Base-by-base conservation (phyloP, 1,140 invertebrate species). In the Polyergus mexicanus region DNA sequence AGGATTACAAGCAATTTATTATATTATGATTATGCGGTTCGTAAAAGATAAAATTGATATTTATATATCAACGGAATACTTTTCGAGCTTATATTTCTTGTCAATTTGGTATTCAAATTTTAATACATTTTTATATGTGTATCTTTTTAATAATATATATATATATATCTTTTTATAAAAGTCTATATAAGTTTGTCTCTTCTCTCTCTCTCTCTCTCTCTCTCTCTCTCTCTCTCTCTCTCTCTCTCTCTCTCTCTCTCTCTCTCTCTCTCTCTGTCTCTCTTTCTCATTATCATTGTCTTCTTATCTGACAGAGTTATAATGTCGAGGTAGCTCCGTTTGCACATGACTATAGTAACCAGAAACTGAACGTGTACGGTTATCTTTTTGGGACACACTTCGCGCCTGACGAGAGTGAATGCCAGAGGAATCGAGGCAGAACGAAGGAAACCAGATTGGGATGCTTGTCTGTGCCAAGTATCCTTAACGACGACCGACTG, bases 371-470 rank as follows among this genome's bases (percentile, higher is more conserved):
- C 86, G 81, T 91, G 86, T 74, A 81, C 88, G 87, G 91, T 93
- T 93, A 93, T 93, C 92, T 93, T 93, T 93, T 92, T 92, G 86
- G 91, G 86, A 81, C 91, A 89, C 77, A 81, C 69, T 84, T 76
- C 75, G 68, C 32, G 60, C 16, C 38, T 58, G 71, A 25, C 83
- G 65, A 69, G 80, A 88, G 72, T 77, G 66, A 85, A 83, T 83
- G 51, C 68, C 56, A 44, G 68, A 83, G 41, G 78, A 71, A 74
- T 62, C 44, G 83, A 63, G 60, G 35, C 22, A n/a, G 71, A 84
- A 84, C 32, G 83, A 32, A 84, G 83, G 72, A 84, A 75, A 77
- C 71, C 72, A 77, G 62, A 66, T 63, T 66, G 74, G 74, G 60
- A 80, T 44, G 60, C 83, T 62, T 41, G 58, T 47, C 83, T 35